phyloP scores from a whole-genome alignment of 1,140 invertebrate species.

The Agraylea sexmaculata region DNA sequence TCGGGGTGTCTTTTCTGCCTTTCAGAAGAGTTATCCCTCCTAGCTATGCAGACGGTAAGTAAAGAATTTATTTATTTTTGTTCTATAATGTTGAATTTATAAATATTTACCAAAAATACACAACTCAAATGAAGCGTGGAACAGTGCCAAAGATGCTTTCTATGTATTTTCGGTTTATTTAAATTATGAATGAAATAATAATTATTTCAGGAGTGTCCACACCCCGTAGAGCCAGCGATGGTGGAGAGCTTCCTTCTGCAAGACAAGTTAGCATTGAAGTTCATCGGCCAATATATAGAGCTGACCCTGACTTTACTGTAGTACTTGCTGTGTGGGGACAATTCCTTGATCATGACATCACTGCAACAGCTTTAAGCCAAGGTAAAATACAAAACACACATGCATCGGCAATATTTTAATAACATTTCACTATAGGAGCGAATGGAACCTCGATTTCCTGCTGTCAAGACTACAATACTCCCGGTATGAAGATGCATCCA shows the following conservation, averaged over 20 bases:
- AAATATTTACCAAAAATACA: slow-evolving; percentile 5
- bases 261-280: slow-evolving; percentile 59
- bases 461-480: slow-evolving; percentile 31
- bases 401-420: too few relatives aligned
- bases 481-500: slow-evolving; percentile 44
- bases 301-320: slow-evolving; percentile 62
- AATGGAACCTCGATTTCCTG: slow-evolving; percentile 55
- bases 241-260: slow-evolving; percentile 52
- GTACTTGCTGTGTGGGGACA: slow-evolving; percentile 88
- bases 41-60: slow-evolving; percentile 61
- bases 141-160: too few relatives aligned
- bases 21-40: slow-evolving; percentile 58
- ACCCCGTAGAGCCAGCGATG: slow-evolving; percentile 47
- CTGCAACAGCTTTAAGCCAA: slow-evolving; percentile 64
- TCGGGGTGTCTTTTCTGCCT: slow-evolving; percentile 62
- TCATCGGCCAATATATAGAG: slow-evolving; percentile 56
- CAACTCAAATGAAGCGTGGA: slow-evolving; percentile 4
- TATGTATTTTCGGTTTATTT: neutral
- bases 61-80: slow-evolving; percentile 1
- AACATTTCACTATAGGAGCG: slow-evolving; percentile 36
- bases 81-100: neutral
- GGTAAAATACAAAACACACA: slow-evolving; percentile 26
- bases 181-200: neutral
- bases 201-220: slow-evolving; percentile 46
- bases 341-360: slow-evolving; percentile 92